phyloP scores from a whole-genome alignment of 2,888 invertebrate genomes.

The Rotaria socialis region DNA sequence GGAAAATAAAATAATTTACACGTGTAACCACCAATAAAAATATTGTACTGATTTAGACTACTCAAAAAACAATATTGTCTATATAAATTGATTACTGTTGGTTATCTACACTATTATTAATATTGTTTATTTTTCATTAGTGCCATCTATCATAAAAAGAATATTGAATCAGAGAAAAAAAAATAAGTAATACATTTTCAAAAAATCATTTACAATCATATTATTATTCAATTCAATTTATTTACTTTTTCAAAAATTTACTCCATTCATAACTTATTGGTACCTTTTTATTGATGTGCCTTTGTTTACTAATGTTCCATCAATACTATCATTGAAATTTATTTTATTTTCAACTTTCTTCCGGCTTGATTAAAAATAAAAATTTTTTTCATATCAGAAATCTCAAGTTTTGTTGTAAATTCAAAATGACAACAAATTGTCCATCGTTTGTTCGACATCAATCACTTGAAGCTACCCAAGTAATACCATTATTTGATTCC shows the following conservation, averaged over 20 bases:
- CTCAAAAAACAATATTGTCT: not conserved
- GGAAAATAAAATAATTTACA: no score
- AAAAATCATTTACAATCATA: not conserved
- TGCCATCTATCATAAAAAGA: not conserved
- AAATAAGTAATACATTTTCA: not conserved
- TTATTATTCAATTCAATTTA: not conserved
- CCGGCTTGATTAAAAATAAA: not conserved
- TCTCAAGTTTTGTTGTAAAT: not conserved
- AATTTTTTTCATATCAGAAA: not conserved
- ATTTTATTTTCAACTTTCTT: not conserved
- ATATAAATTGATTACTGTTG: not conserved
- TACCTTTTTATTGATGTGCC: not conserved
- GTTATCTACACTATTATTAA: not conserved
- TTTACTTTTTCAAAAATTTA: not conserved
- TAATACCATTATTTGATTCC: conserved; percentile 33
- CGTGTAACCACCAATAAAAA: no score
- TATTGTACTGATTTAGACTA: no score
- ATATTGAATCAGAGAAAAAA: not conserved
- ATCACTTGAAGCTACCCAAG: conserved; percentile 30
- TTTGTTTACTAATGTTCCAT: conserved; percentile 15
- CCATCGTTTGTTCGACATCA: conserved; percentile 18
- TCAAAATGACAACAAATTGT: not conserved
- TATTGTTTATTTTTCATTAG: conserved; percentile 2
- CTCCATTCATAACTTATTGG: not conserved
- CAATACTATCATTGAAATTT: not conserved